Evolutionary conservation across 2,888 invertebrate genomes (phyloP), one percentile per base, ranked within the genome.

Genomic region (Macrosiphum euphorbiae): DNA sequence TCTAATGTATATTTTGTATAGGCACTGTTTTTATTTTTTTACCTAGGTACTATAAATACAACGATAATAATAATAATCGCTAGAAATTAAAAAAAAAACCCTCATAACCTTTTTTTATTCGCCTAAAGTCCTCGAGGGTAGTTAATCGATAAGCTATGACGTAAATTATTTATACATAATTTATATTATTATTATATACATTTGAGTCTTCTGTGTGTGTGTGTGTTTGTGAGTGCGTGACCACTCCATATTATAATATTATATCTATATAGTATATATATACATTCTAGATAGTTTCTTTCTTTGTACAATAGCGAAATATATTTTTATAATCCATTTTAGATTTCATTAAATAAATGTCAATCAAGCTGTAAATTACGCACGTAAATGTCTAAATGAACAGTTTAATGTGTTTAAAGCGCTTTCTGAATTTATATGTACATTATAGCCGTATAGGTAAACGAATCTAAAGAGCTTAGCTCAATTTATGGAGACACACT

Each of bases 261-360:
- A 4, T 44, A n/a, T n/a, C n/a, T n/a, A 44, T 44, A 44, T 44
- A 44, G 44, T 44, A 44, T 44, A 44, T 7, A 44, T 67, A n/a
- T 67, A 67, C n/a, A 35, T 8, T 20, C 35, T 35, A 78, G 16
- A 67, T 35, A 1, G n/a, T 67, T 47, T 52, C 52, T 16, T 78
- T 78, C 78, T 78, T 78, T 78, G 20, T 35, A 90, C 26, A 26
- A 52, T 52, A 52, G 35, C n/a, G 52, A 91, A 44, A n/a, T 55
- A 85, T 28, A 41, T 26, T 91, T 85, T 85, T 44, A 28, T 44
- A 84, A 91, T 85, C 28, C 5, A 90, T 90, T 67, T 24, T 90
- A n/a, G 20, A 90, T 50, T 90, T 78, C 67, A 86, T 91, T 91
- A 47, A 91, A 91, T 91, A 91, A 26, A 91, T 58, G 86, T 91